Evolutionary conservation across 30 jellyfish, hydroid and myxozoan genomes (phyloP).

Genomic region (Sanderia malayensis): DNA sequence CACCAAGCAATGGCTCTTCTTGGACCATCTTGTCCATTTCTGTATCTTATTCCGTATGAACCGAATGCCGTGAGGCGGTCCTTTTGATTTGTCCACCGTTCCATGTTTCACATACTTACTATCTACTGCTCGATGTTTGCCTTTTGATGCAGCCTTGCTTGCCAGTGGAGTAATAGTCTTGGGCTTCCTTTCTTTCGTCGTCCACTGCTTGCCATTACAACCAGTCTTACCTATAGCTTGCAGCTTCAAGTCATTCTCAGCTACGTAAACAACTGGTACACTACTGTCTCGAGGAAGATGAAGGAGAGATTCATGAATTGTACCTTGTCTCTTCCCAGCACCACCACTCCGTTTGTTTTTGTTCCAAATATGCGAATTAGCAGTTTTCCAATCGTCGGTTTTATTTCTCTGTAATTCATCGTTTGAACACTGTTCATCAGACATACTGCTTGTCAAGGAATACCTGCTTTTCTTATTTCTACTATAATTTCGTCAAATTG

Average conservation of each 20-base stretch:
- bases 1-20: not conserved
- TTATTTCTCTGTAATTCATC: slow-evolving; percentile 38
- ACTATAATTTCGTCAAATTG: not conserved
- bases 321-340: not conserved
- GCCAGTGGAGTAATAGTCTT: not conserved
- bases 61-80: not conserved
- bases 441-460: too few species aligned
- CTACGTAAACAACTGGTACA: slow-evolving; percentile 14
- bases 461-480: not conserved
- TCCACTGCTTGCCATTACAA: too few species aligned
- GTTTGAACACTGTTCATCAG: slow-evolving; percentile 12
- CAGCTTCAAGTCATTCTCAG: slow-evolving; percentile 16
- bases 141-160: not conserved
- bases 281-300: too few species aligned
- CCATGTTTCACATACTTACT: not conserved
- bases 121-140: not conserved
- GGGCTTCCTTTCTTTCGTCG: slow-evolving; percentile 7
- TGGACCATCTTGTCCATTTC: slow-evolving; percentile 46
- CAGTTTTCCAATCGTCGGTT: slow-evolving; percentile 65
- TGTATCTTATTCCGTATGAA: slow-evolving; percentile 30
- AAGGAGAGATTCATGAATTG: not conserved
- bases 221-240: slow-evolving; percentile 6
- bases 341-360: not conserved
- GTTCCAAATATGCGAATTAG: slow-evolving; percentile 20
- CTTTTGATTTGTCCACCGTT: not conserved